Conservation (phyloP, 2,113 vertebrate genomes). For the Gavia stellata region DNA sequence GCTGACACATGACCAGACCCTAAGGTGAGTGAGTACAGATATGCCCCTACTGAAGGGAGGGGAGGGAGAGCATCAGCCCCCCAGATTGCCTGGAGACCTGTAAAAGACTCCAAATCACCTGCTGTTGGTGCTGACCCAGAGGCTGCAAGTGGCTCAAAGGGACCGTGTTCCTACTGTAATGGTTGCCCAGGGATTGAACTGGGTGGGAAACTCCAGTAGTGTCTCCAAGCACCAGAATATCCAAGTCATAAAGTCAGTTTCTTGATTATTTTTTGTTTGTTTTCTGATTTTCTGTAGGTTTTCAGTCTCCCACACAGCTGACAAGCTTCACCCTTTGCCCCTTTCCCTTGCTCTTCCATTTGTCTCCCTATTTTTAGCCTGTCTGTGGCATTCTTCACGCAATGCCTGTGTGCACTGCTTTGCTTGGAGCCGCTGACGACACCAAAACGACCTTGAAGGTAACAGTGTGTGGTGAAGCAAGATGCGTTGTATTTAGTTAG, state of each 20-base stretch:
- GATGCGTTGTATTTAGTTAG: background rate
- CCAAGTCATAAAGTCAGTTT: background rate
- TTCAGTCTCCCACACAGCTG: background rate
- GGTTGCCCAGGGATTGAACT: background rate
- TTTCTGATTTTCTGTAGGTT: background rate
- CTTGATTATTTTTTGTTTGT: background rate
- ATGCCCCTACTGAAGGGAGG: background rate
- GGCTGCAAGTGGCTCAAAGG: background rate
- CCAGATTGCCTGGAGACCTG: background rate
- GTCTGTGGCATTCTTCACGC: background rate
- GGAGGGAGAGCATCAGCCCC: background rate
- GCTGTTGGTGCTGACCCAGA: background rate
- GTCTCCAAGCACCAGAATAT: background rate
- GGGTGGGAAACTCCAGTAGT: background rate
- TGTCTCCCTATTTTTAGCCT: slow-evolving; percentile 13
- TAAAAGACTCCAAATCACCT: background rate
- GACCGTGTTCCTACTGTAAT: background rate
- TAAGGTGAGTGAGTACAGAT: background rate
- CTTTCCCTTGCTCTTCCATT: background rate
- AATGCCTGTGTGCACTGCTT: background rate
- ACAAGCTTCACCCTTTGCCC: background rate
- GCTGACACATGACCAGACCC: background rate
- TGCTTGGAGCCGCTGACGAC: background rate
- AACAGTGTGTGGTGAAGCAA: background rate
- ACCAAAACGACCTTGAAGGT: background rate